Base-by-base conservation (phyloP, 2,797 vertebrate genomes). In the Ciconia nigra region DNA sequence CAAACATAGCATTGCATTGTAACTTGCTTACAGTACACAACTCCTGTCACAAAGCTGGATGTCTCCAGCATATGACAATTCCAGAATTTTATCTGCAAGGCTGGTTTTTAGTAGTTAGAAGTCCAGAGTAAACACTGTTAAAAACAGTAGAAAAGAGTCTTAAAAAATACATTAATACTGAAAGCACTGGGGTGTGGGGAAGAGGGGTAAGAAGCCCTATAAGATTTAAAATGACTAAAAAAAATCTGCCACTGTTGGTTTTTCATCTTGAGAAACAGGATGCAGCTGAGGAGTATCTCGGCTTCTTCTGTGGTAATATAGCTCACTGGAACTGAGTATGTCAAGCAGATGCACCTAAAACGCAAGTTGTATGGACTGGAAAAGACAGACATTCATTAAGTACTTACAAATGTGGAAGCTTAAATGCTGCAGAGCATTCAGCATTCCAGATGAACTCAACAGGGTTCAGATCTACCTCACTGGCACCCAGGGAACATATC, bases 1-100 rank as follows among this genome's bases (percentile, higher is more conserved):
- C 78, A 80, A 91, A 83, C n/a, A 16, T 66, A 81, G 52, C 80
- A 72, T 93, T 88, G 84, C 82, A 78, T 92, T 88, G 94, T 87
- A 87, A 95, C 62, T 93, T 96, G 95, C 96, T 87, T 95, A 90
- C 83, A 92, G 96, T 95, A 92, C 93, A 79, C 31, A 58, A 58
- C 47, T 35, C 83, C 55, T 80, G 87, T 61, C 94, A 67, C 57
- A 87, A 62, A 71, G 70, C 74, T 90, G n/a, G 79, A 57, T 28
- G 1, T 58, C 39, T 26, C 52, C 65, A 84, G 49, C 35, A 24
- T 21, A 58, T 29, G 63, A 91, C 83, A 94, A 63, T 35, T 66
- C 55, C 91, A 47, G 42, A 88, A 93, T 74, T 67, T 92, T 63
- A 80, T 72, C 74, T 82, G 87, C 62, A 89, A 93, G 72, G 77